Evolutionary conservation across 2,113 vertebrate genomes (phyloP).

Genomic region (Pelecanus crispus): DNA sequence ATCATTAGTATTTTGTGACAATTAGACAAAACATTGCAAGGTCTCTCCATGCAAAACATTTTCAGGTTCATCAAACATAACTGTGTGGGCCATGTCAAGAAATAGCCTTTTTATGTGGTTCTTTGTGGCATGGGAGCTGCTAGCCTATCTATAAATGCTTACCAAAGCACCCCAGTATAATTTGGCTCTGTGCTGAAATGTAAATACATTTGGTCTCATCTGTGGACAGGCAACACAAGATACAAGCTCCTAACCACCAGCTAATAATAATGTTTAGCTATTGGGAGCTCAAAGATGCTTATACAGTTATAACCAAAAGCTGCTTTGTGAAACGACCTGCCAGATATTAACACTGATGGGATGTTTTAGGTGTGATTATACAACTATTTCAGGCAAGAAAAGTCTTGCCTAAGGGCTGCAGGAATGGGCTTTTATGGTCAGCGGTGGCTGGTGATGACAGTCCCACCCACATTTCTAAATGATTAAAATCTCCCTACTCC

Average conservation of each 20-base stretch:
- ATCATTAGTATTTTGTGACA: constrained; percentile 31
- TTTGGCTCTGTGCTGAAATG: neutral
- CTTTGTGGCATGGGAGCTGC: neutral
- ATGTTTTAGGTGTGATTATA: neutral
- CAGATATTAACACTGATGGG: neutral
- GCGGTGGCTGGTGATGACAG: neutral
- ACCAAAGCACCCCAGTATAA: neutral
- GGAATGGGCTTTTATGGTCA: neutral
- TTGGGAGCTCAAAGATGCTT: neutral
- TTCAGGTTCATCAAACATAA: constrained; percentile 34
- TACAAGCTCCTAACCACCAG: neutral
- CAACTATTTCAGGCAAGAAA: neutral
- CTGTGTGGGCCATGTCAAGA: constrained; percentile 18
- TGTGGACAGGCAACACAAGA: neutral
- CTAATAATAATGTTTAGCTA: neutral
- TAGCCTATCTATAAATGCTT: constrained; percentile 4
- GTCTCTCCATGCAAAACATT: neutral
- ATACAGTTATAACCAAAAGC: neutral
- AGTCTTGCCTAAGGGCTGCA: neutral
- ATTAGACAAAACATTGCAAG: constrained; percentile 37
- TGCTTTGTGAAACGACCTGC: neutral
- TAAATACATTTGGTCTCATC: neutral
- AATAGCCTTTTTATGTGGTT: neutral
- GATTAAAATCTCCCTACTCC: neutral
- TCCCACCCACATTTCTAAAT: neutral